Evolutionary conservation across 2,797 vertebrate genomes (phyloP).

Genomic region (Saguinus oedipus): DNA sequence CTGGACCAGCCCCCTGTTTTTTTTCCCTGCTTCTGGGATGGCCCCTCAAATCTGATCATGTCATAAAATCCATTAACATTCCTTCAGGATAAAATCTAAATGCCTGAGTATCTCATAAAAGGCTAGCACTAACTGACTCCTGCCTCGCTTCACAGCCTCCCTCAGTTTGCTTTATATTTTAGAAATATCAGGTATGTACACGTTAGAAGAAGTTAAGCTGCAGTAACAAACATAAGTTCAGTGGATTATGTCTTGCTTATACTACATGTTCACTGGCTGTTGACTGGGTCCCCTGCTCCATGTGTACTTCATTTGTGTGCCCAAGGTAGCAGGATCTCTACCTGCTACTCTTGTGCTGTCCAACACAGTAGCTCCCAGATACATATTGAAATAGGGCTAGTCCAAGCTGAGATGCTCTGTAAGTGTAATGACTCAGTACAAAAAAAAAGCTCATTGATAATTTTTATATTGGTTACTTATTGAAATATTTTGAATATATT

Average conservation of each 20-base stretch:
- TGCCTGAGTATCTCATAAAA: conserved; percentile 27
- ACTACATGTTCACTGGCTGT: not conserved
- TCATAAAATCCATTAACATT: not conserved
- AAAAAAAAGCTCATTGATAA: not conserved
- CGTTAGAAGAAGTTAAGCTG: not conserved
- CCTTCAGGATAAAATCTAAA: conserved; percentile 53
- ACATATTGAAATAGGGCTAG: not conserved
- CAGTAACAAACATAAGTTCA: not conserved
- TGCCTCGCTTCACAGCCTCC: conserved; percentile 1
- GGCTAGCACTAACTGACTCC: not conserved
- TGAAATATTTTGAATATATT: not conserved
- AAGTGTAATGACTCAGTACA: not conserved
- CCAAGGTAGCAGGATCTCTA: not conserved
- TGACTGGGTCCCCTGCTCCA: not conserved
- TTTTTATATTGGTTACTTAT: not conserved
- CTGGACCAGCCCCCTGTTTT: not conserved
- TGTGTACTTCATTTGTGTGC: not conserved
- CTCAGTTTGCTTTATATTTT: not conserved
- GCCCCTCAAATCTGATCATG: not conserved
- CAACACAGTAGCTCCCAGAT: not conserved
- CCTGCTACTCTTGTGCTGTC: not conserved
- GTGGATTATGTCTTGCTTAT: not conserved
- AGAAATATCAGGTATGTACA: not conserved
- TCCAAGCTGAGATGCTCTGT: not conserved
- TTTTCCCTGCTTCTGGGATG: not conserved